phyloP scores from a whole-genome alignment of 2,888 invertebrate genomes.

The Ceriagrion tenellum region DNA sequence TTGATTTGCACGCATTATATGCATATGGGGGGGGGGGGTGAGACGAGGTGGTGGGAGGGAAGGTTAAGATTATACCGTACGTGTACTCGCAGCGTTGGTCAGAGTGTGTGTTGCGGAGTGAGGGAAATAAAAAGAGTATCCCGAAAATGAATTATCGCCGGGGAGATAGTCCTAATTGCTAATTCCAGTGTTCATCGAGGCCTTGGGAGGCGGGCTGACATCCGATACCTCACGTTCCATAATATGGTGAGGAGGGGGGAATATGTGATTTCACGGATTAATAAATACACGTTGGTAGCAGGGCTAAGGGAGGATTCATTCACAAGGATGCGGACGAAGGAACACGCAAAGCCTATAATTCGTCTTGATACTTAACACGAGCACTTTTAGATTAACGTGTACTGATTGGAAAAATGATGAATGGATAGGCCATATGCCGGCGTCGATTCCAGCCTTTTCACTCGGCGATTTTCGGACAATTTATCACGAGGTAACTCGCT shows the following conservation, averaged over 20 bases:
- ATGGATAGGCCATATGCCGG: background rate
- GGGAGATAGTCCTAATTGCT: conserved; percentile 6
- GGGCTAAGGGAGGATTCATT: background rate
- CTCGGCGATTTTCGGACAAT: conserved; percentile 11
- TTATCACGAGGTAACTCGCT: background rate
- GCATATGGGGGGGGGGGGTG: too few species aligned
- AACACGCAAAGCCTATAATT: conserved; percentile 29
- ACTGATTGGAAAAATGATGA: conserved; percentile 34
- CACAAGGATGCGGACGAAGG: background rate
- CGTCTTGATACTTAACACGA: conserved; percentile 35
- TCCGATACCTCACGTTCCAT: background rate
- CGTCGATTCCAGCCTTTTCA: conserved; percentile 21
- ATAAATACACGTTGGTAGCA: conserved; percentile 19
- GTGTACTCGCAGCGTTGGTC: background rate
- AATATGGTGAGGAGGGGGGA: background rate
- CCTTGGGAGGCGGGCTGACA: background rate
- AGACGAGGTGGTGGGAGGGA: too few species aligned
- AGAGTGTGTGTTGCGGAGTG: background rate
- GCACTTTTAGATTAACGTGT: conserved; percentile 35
- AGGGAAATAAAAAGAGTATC: background rate
- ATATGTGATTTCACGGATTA: conserved; percentile 11
- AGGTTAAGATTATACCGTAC: background rate
- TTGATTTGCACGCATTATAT: too few species aligned
- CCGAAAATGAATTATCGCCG: background rate
- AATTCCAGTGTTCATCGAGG: conserved; percentile 9